Percentiles rank a stretch among this genome's conserved stretches.
Evolutionary conservation across 2,797 vertebrate species (phyloP).

Genomic region (Muscicapa striata): DNA sequence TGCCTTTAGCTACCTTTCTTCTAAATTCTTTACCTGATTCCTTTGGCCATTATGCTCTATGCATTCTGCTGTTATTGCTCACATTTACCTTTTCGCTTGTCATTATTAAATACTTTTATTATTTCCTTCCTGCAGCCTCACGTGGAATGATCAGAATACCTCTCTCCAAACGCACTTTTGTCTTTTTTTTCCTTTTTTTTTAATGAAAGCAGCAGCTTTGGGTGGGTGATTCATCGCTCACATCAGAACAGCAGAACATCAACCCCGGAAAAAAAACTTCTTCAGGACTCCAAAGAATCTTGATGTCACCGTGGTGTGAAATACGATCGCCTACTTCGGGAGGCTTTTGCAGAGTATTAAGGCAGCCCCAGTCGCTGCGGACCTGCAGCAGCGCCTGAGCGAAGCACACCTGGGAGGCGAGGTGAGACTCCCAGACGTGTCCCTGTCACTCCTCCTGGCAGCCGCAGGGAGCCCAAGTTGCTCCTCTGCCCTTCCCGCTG

Average conservation of each 20-base stretch:
- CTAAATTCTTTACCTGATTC: not conserved
- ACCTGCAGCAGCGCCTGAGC: rapidly evolving
- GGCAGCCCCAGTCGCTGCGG: rapidly evolving
- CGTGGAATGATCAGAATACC: rapidly evolving
- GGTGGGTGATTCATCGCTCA: rapidly evolving
- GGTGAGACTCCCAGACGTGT: not conserved
- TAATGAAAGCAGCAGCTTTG: not conserved
- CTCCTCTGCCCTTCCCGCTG: not conserved
- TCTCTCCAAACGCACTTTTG: rapidly evolving
- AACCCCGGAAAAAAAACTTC: too few species aligned
- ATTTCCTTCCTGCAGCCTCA: not conserved
- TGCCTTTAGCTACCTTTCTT: not conserved
- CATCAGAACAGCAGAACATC: rapidly evolving
- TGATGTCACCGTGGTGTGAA: rapidly evolving
- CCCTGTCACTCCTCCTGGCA: not conserved
- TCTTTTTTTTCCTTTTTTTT: not conserved
- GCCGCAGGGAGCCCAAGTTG: too few species aligned
- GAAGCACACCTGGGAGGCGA: rapidly evolving
- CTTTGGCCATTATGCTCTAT: not conserved
- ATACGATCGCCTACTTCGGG: rapidly evolving
- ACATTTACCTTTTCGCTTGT: not conserved
- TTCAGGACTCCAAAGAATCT: not conserved
- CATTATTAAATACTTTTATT: not conserved
- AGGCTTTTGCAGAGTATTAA: not conserved
- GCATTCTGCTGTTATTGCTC: not conserved